phyloP scores from a whole-genome alignment of 2,113 vertebrate species.

The Sterrhoptilus dennistouni region DNA sequence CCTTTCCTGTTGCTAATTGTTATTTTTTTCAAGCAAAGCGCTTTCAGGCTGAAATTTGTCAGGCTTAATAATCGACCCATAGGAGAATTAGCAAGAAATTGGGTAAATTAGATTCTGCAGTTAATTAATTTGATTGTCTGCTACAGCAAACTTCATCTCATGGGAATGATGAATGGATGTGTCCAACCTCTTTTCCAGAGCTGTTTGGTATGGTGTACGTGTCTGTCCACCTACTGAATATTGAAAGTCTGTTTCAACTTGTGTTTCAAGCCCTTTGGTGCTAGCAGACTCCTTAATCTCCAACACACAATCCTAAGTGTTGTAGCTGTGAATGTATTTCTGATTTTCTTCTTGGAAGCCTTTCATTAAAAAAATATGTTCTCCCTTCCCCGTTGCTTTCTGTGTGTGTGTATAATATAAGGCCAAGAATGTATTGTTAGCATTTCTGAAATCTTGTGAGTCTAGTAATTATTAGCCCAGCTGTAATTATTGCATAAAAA shows the following conservation, averaged over 20 bases:
- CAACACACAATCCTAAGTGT: not conserved
- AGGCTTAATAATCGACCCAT: constrained; percentile 39
- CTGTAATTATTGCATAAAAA: not conserved
- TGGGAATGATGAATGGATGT: constrained; percentile 23
- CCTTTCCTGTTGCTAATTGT: constrained; percentile 25
- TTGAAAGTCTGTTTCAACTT: not conserved
- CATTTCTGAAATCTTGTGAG: not conserved
- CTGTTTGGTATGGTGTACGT: not conserved
- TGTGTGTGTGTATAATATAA: not conserved
- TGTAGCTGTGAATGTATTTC: not conserved
- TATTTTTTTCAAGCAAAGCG: constrained; percentile 33
- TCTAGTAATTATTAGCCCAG: not conserved
- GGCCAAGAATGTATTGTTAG: not conserved
- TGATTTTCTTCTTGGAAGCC: not conserved
- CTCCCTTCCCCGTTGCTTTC: fast-evolving
- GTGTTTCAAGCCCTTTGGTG: not conserved
- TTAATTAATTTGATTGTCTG: constrained; percentile 61
- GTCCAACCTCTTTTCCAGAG: not conserved
- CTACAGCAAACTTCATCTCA: not conserved
- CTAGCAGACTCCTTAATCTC: not conserved
- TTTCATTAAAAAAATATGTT: not conserved
- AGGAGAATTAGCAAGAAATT: constrained; percentile 45
- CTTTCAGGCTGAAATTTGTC: constrained; percentile 49
- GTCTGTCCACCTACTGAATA: not conserved
- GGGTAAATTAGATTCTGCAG: constrained; percentile 55